Base-by-base conservation (phyloP, 1,140 invertebrate species). In the Bactericera cockerelli region DNA sequence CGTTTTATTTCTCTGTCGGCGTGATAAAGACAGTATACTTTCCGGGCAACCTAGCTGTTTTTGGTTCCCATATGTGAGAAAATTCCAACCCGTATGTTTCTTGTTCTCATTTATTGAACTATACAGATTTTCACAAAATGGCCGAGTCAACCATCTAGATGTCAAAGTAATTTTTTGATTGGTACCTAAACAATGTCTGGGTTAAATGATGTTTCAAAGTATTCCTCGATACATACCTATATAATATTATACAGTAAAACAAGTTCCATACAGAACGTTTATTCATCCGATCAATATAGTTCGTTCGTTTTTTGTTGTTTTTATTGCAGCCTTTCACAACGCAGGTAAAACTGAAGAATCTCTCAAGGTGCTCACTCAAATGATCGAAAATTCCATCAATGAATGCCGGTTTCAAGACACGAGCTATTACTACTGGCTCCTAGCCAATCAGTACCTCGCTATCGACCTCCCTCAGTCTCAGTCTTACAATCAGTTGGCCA, bases 261-360 rank as follows among this genome's bases (percentile, higher is more conserved):
- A n/a, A n/a, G n/a, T n/a, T n/a, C n/a, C n/a, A n/a, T n/a, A n/a
- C n/a, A n/a, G n/a, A n/a, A 36, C 33, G 10, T 36, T 36, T 36
- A 36, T 16, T 36, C 33, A 11, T 36, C 10, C 33, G 10, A 36
- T 11, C 10, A 2, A 14, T 19, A 42, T 55, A n/a, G 26, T 56
- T 58, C 58, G n/a, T n/a, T n/a, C n/a, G n/a, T n/a, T n/a, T n/a
- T n/a, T n/a, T n/a, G n/a, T n/a, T n/a, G n/a, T n/a, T n/a, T n/a
- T n/a, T n/a, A n/a, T n/a, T n/a, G n/a, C 67, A 95, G 95, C 96
- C 1, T 99, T 95, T 72, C 84, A 96, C 68, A 92, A 93, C 76
- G 95, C 95, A 26, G 96, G 95, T 1, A 81, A 89, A 64, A 86
- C 87, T 3, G 83, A 89, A 64, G 90, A 95, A 71, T 94, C 96